Base-by-base conservation (phyloP, 2,797 vertebrate species). In the Coreius guichenoti region DNA sequence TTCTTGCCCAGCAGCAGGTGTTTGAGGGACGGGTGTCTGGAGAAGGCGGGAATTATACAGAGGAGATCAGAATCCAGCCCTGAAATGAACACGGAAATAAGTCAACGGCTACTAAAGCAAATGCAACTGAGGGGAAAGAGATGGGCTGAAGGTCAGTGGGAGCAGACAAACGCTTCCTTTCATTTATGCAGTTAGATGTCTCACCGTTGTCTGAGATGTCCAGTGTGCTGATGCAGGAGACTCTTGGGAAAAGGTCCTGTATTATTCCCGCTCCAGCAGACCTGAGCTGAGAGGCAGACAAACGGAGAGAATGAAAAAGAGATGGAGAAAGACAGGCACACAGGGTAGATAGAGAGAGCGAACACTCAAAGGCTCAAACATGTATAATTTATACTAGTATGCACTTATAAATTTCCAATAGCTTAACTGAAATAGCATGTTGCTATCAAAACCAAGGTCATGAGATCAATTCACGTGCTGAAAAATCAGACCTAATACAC, bases 191-290 rank as follows among this genome's bases (percentile, higher is more conserved):
- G 54, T 36, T 49, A 29, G 21, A 31, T 61, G 65, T 63, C 16
- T 92, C 92, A 98, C 97, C 97, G 12, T 98, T 98, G 92, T 98
- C 97, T 0, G 97, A 97, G 85, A 98, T 94, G 92, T 98, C 97
- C 36, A 98, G 93, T 84, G 97, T 97, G 86, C 93, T 96, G 86
- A 98, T 92, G 61, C 96, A 96, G 21, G 95, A 95, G 78, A 97
- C 95, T 9, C 96, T 93, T 68, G 95, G 95, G 90, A 98, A 94
- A 77, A 97, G 95, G 87, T 97, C 97, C 92, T 96, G 96, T 90
- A 98, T 95, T 87, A 97, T 96, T 21, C 95, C 96, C 11, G 97
- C 96, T 83, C 97, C 97, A 0, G 95, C 94, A 76, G 97, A 96
- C 90, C 96, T 96, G 88, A 98, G 92, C 97, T 98, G 92, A 84